Percentiles rank a stretch among this genome's conserved stretches.
phyloP scores from a whole-genome alignment of 2,888 invertebrate genomes.

The Meghimatium bilineatum region DNA sequence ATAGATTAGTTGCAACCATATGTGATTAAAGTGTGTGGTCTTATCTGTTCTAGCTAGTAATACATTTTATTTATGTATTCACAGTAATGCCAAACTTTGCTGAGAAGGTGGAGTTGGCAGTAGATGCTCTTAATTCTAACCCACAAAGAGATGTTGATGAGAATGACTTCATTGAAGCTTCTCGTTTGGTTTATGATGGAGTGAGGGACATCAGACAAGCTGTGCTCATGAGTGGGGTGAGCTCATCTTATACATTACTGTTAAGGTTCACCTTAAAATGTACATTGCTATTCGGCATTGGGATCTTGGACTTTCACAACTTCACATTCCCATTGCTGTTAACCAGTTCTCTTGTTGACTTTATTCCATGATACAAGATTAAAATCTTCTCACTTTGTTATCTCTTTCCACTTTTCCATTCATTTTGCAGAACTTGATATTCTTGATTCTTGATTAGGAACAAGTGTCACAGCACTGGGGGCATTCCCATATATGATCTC shows the following conservation, averaged over 20 bases:
- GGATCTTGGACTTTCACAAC: neutral
- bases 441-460: too few relatives aligned
- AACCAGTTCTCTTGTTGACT: too few relatives aligned
- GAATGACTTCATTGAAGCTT: slow-evolving; percentile 98
- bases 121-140: slow-evolving; percentile 87
- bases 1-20: too few relatives aligned
- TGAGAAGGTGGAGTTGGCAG: slow-evolving; percentile 94
- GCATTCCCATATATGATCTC: too few relatives aligned
- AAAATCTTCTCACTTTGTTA: too few relatives aligned
- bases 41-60: neutral
- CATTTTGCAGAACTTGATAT: too few relatives aligned
- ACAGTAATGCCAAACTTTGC: slow-evolving; percentile 97
- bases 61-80: slow-evolving; percentile 8
- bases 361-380: too few relatives aligned
- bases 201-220: slow-evolving; percentile 97
- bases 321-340: neutral
- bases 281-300: neutral
- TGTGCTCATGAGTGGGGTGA: slow-evolving; percentile 96
- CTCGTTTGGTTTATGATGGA: slow-evolving; percentile 96
- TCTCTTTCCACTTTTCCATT: too few relatives aligned
- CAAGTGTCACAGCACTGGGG: too few relatives aligned
- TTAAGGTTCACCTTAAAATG: neutral
- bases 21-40: neutral
- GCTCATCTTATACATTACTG: slow-evolving; percentile 60
- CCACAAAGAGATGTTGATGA: slow-evolving; percentile 88